phyloP scores from a whole-genome alignment of 2,797 vertebrate species.

The Lagorchestes hirsutus region DNA sequence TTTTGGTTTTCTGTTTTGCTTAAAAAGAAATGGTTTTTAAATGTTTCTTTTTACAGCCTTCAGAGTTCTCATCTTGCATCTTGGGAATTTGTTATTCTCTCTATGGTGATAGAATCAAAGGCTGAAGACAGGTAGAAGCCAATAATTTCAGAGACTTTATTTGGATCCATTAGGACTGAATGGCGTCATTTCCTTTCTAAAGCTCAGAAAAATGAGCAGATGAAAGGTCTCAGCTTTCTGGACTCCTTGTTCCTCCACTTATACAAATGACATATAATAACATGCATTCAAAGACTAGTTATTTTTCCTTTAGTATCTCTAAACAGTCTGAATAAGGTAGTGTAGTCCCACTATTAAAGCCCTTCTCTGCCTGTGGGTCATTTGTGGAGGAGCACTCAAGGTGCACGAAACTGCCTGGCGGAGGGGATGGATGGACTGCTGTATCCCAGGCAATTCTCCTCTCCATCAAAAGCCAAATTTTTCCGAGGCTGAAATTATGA shows the following conservation, averaged over 20 bases:
- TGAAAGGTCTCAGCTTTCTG: constrained; percentile 90
- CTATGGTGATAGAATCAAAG: constrained; percentile 84
- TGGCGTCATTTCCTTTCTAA: constrained; percentile 88
- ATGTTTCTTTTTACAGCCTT: constrained; percentile 59
- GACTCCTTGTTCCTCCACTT: constrained; percentile 89
- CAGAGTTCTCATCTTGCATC: constrained; percentile 62
- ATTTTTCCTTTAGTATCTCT: constrained; percentile 90
- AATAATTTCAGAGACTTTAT: constrained; percentile 86
- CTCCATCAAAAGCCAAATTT: constrained; percentile 87
- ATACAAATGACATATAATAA: constrained; percentile 94
- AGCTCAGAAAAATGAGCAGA: constrained; percentile 91
- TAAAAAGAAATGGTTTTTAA: constrained; percentile 62
- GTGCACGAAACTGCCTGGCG: constrained; percentile 77
- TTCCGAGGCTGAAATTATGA: constrained; percentile 87
- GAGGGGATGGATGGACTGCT: constrained; percentile 73
- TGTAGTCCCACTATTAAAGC: constrained; percentile 86
- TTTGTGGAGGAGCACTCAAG: constrained; percentile 75
- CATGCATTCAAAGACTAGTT: constrained; percentile 88
- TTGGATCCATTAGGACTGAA: constrained; percentile 86
- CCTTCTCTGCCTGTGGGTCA: constrained; percentile 81
- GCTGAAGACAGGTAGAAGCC: constrained; percentile 65
- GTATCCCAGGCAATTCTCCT: constrained; percentile 87
- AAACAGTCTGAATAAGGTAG: constrained; percentile 90
- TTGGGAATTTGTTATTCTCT: constrained; percentile 75
- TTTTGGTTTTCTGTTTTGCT: constrained; percentile 66